phyloP scores from a whole-genome alignment of 2,797 vertebrate species.

The Pseudomugil gertrudae region DNA sequence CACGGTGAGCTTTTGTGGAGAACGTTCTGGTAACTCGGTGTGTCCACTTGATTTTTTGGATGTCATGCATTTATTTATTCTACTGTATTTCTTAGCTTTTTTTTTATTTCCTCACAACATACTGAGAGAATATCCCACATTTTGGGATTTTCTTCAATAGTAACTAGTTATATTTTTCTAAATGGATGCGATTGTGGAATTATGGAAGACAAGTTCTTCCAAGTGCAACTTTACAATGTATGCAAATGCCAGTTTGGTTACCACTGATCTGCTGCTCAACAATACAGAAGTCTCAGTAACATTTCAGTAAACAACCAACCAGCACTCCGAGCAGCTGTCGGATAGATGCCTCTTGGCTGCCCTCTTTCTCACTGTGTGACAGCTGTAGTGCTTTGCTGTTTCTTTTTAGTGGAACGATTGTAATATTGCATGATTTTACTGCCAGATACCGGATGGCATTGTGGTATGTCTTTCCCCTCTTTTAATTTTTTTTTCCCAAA shows the following conservation, averaged over 20 bases:
- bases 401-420: conserved; percentile 79
- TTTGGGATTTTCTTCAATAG: conserved; percentile 73
- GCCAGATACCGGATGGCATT: conserved; percentile 75
- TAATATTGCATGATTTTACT: conserved; percentile 83
- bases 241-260: conserved; percentile 71
- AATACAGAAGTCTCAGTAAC: conserved; percentile 57
- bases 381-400: conserved; percentile 74
- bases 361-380: conserved; percentile 72
- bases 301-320: conserved; percentile 62
- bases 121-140: conserved; percentile 62
- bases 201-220: conserved; percentile 61
- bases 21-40: conserved; percentile 62
- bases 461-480: conserved; percentile 68
- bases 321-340: conserved; percentile 62
- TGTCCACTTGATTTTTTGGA: conserved; percentile 71
- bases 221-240: conserved; percentile 74
- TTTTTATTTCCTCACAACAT: conserved; percentile 73
- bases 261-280: conserved; percentile 65
- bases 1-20: conserved; percentile 70
- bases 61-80: conserved; percentile 83
- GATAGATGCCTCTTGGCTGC: conserved; percentile 59
- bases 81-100: conserved; percentile 74
- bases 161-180: conserved; percentile 81
- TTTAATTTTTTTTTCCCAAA: conserved; percentile 73
- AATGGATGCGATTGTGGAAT: conserved; percentile 62